Conservation (phyloP, 2,797 vertebrate species). For the Poeciliopsis infans region DNA sequence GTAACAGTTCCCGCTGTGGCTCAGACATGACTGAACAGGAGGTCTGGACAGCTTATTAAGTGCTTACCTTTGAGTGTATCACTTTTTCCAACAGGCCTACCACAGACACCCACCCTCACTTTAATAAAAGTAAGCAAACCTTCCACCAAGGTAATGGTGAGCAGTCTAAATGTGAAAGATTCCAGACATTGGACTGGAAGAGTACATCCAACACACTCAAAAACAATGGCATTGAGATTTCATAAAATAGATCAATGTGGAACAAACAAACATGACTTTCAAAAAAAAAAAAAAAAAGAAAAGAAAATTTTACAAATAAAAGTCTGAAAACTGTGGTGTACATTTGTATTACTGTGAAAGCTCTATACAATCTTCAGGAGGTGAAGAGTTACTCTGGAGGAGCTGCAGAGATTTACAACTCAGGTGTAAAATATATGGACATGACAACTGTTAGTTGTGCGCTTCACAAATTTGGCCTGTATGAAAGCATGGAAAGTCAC, state of each 20-base stretch:
- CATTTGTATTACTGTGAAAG: background rate
- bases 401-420: background rate
- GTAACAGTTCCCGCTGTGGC: slow-evolving; percentile 64
- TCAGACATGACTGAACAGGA: slow-evolving; percentile 57
- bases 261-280: background rate
- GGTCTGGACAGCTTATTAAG: slow-evolving; percentile 64
- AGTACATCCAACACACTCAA: background rate
- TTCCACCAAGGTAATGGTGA: slow-evolving; percentile 23
- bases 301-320: background rate
- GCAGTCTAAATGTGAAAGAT: slow-evolving; percentile 26
- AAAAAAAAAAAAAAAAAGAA: background rate
- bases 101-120: slow-evolving; percentile 61
- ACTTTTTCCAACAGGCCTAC: slow-evolving; percentile 74
- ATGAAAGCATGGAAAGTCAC: background rate
- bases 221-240: background rate
- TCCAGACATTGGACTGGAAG: slow-evolving; percentile 34
- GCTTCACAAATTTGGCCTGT: background rate
- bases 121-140: slow-evolving; percentile 40
- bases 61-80: slow-evolving; percentile 72
- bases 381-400: background rate
- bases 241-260: background rate
- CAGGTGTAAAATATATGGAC: background rate
- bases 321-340: background rate
- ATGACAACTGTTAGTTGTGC: background rate
- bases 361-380: background rate